Evolutionary conservation across 2,797 vertebrate species (phyloP).

Genomic region (Hipposideros larvatus): DNA sequence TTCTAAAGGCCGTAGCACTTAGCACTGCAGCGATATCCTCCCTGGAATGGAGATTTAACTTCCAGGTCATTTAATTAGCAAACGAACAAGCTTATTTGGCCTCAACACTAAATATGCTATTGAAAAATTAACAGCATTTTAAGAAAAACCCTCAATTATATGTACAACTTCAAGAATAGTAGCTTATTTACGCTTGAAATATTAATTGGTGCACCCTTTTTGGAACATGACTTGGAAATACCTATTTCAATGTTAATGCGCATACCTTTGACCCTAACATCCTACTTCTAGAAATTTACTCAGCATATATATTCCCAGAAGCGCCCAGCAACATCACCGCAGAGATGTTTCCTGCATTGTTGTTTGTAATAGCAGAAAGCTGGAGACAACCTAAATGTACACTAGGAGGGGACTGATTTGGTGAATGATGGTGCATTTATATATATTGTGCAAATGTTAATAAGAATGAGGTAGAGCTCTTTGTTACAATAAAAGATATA

Average conservation of each 20-base stretch:
- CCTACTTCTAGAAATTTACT: neutral
- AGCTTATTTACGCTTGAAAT: neutral
- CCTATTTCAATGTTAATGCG: neutral
- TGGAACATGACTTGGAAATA: conserved; percentile 32
- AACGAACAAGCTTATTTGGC: conserved; percentile 21
- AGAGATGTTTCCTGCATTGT: neutral
- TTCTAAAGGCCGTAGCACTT: neutral
- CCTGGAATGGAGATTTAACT: conserved; percentile 18
- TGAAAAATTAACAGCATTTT: conserved; percentile 26
- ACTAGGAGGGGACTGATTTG: neutral
- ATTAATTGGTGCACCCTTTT: neutral
- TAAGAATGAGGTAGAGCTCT: conserved; percentile 1
- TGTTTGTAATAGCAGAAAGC: neutral
- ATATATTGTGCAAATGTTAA: neutral
- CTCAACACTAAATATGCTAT: neutral
- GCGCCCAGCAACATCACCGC: neutral
- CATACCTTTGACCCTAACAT: neutral
- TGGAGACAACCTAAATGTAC: neutral
- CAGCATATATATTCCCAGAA: neutral
- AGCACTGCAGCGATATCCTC: neutral
- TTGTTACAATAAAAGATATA: neutral
- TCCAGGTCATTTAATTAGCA: conserved; percentile 40
- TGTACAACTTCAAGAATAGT: neutral
- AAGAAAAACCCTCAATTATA: neutral
- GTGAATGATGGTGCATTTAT: neutral